Evolutionary conservation across 2,888 invertebrate genomes (phyloP), one percentile per base, ranked within the genome.

Genomic region (Drosophila mercatorum): DNA sequence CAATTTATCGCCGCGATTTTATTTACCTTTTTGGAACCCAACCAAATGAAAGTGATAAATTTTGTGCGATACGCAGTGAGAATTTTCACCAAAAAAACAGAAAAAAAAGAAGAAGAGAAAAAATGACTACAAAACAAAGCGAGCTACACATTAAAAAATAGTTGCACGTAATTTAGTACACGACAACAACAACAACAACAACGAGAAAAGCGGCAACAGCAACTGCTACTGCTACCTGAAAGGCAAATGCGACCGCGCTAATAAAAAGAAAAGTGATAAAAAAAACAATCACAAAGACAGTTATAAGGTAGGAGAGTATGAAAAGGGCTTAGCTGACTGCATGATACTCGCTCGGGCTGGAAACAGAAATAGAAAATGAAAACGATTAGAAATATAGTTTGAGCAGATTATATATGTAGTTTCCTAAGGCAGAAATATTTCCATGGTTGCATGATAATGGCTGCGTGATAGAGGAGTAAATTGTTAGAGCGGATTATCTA

Each of bases 11-110:
- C 51, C 61, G 46, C 44, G 53, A 12, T 65, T 63, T 63, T 52
- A 47, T 40, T 61, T 47, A 28, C 57, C 60, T 58, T 55, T 61
- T 86, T 88, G 84, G 79, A 86, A 75, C 72, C 72, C 68, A 79
- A 72, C 81, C 83, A 85, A 88, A 86, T 80, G 80, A 89, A 88
- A 86, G 88, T 86, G 80, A 81, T 78, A 75, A 74, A 78, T 81
- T 73, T 76, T 68, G 51, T 73, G 56, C 68, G 70, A 69, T 68
- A 77, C 80, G 78, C 69, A 68, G 68, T 70, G 77, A 80, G 78
- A 85, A 89, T 85, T 78, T 85, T 85, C 78, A 75, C 80, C 69
- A 66, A 68, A 17, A 17, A 75, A 56, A 28, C 28, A 28, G 5
- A 28, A 63, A 47, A 63, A 51, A 14, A 55, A 68, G 68, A 68